Base-by-base conservation (phyloP, 2,113 vertebrate species). In the Pogonocichla stellata region DNA sequence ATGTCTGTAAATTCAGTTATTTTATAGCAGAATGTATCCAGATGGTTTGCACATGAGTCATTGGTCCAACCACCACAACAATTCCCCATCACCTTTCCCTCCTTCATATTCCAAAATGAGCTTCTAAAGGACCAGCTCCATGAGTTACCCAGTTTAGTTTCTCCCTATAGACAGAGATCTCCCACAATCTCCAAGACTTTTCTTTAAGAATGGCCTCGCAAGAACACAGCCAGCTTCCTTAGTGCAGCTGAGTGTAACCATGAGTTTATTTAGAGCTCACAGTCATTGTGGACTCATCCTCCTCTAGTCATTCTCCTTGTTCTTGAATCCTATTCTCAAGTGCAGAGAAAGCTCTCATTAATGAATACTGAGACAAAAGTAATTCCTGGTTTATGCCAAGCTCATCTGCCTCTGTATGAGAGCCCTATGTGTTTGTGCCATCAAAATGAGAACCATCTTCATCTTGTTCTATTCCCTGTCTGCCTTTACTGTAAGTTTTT, bases 381-480 rank as follows among this genome's bases (percentile, higher is more conserved):
- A 12, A 65, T 80, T 90, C 26, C 8, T 16, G 45, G 6, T 58
- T 65, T 47, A 51, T 77, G 6, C 24, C 26, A 42, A 17, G 7
- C 12, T 71, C 10, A 22, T 61, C 47, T 51, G 8, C 36, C 25
- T 54, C 14, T 16, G 1, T 24, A 9, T 12, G 34, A 24, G 8
- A 83, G 3, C 9, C 6, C 3, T 2, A 0, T 28, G 16, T 77
- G 9, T 50, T 54, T 77, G 23, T 47, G 36, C 6, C 7, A 19
- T 24, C 20, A 48, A 14, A 29, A 3, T 38, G 45, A 80, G 19
- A 24, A 20, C 8, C 2, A 9, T 9, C 15, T 40, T 29, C 31
- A 23, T 12, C 12, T 86, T 0, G 1, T 38, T 7, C 8, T 66
- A n/a, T 56, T 77, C 15, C 19, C 15, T 38, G 29, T 36, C 34